These are phyloP conservation scores for Nephrotoma guestfalica DNA, from an alignment of 2,888 invertebrate species.

Conservation along the genomic window DNA sequence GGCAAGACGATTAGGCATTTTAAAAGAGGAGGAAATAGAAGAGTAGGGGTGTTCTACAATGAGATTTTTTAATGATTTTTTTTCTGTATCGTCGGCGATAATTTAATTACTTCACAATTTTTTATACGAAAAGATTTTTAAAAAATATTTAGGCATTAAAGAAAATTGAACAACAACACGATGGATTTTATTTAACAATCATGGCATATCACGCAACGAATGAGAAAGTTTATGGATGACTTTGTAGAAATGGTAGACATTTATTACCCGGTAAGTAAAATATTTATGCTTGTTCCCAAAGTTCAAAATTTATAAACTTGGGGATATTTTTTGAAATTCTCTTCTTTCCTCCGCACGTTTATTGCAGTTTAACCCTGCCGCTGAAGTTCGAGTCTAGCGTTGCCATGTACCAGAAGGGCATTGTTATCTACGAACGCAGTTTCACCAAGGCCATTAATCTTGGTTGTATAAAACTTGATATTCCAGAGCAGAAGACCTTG, in stretches of 20 bases:
- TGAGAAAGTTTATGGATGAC: too few relatives aligned
- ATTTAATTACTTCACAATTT: neutral
- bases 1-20: constrained; percentile 73
- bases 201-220: neutral
- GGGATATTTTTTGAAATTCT: too few relatives aligned
- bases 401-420: too few relatives aligned
- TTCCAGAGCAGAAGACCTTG: too few relatives aligned
- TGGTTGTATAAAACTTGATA: too few relatives aligned
- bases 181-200: neutral
- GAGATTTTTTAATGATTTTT: neutral
- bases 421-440: too few relatives aligned
- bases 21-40: constrained; percentile 55
- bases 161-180: neutral
- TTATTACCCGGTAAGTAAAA: neutral
- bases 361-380: too few relatives aligned
- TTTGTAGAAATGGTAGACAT: neutral
- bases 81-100: neutral
- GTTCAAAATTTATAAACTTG: too few relatives aligned
- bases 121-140: neutral
- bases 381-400: too few relatives aligned
- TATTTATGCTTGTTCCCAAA: neutral
- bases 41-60: constrained; percentile 3
- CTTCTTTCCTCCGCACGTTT: too few relatives aligned
- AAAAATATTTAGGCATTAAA: neutral
- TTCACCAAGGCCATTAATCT: too few relatives aligned